Base-by-base conservation (phyloP, 2,797 vertebrate species). In the Enteromius mattozi region DNA sequence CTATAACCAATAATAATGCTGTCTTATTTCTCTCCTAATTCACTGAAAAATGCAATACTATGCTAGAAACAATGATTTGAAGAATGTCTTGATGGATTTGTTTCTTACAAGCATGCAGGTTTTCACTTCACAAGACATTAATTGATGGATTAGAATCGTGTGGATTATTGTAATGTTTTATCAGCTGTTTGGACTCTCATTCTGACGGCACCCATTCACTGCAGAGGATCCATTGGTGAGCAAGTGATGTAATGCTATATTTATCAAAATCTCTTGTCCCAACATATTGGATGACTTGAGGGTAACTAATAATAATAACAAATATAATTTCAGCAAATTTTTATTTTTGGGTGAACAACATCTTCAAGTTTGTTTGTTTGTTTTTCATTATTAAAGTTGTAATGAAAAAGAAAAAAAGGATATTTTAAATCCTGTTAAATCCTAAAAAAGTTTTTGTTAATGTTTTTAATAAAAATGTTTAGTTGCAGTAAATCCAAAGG, bases 371-470 rank as follows among this genome's bases (percentile, higher is more conserved):
- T 59, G n/a, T 71, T 81, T 81, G 19, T 17, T 45, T 30, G 42
- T 13, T 45, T 45, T n/a, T 30, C 49, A 81, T 71, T 59, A 37
- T 80, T 80, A 21, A 37, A 69, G 79, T 71, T 81, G 79, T 24
- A 59, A 13, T 59, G 9, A 59, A n/a, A 56, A 56, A n/a, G 10
- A 13, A 24, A 59, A 59, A 59, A n/a, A 24, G 9, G 3, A 24
- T 59, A 24, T 59, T 59, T 24, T 24, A 24, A 56, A 56, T 56
- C 54, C 21, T 59, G 19, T 54, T 47, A 40, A 45, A 33, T 47
- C 42, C 45, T 30, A 51, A 54, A 35, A 35, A 77, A n/a, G 51
- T 40, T 77, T 77, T 1, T 33, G 2, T 51, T 37, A 65, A 33
- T 54, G 45, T 21, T 69, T 69, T 68, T 35, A 24, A 37, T 35